A percentile compares a stretch with the other conserved stretches of the same genome.
These are phyloP conservation scores for Heteropelma amictum DNA, from an alignment of 2,888 invertebrate genomes.

Conservation along the genomic window DNA sequence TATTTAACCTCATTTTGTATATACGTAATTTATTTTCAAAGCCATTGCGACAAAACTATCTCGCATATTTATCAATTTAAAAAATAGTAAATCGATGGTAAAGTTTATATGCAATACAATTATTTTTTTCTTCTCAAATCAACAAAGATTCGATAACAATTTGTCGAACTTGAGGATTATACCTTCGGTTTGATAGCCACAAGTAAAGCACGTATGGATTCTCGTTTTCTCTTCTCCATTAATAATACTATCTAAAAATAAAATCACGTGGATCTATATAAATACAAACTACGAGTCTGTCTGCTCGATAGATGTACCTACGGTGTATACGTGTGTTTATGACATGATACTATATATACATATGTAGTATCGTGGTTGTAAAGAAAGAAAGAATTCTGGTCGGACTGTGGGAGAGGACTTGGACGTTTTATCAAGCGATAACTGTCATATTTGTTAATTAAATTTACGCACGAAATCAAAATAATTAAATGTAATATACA, in stretches of 20 bases:
- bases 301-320: conserved; percentile 30
- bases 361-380: background rate
- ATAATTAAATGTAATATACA: no score
- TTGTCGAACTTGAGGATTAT: background rate
- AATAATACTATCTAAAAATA: conserved; percentile 69
- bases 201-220: background rate
- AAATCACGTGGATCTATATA: conserved; percentile 56
- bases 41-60: no score
- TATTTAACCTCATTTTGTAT: no score
- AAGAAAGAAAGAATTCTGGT: background rate
- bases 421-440: background rate
- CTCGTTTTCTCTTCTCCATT: conserved; percentile 57
- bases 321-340: background rate
- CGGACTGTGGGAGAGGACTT: background rate
- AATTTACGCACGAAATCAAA: no score
- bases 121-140: background rate
- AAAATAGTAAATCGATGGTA: no score
- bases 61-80: background rate
- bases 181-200: background rate
- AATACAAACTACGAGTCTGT: conserved; percentile 42
- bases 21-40: no score
- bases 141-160: conserved; percentile 3
- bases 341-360: background rate
- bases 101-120: no score
- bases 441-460: no score